phyloP scores from a whole-genome alignment of 2,113 vertebrate species.

The Heterotis niloticus region DNA sequence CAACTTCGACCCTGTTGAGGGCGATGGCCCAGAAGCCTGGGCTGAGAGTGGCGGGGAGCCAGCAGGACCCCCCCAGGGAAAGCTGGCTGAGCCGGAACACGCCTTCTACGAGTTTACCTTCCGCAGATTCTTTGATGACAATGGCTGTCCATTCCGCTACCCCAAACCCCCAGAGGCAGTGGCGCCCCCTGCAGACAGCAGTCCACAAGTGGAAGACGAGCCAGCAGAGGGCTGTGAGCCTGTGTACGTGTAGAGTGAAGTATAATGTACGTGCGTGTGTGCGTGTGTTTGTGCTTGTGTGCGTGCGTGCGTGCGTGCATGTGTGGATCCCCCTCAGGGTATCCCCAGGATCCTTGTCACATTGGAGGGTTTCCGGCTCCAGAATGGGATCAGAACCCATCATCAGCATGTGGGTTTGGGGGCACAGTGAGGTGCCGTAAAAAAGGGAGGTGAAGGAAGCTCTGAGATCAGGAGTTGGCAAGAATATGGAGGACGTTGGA shows the following conservation, averaged over 20 bases:
- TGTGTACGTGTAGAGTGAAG: slow-evolving; percentile 86
- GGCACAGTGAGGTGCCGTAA: neutral
- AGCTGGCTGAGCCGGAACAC: slow-evolving; percentile 80
- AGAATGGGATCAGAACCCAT: neutral
- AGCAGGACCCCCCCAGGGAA: slow-evolving; percentile 73
- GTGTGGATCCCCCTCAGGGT: slow-evolving; percentile 2
- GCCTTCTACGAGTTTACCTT: slow-evolving; percentile 98
- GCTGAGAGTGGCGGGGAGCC: slow-evolving; percentile 82
- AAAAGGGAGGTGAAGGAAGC: neutral
- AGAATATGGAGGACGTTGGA: neutral
- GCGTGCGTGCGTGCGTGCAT: slow-evolving; percentile 27
- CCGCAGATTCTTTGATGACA: slow-evolving; percentile 95
- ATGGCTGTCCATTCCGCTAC: slow-evolving; percentile 90
- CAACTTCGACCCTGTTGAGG: slow-evolving; percentile 97
- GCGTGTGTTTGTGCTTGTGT: slow-evolving; percentile 29
- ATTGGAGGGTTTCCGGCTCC: neutral
- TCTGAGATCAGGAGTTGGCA: neutral
- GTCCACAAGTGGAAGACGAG: slow-evolving; percentile 53
- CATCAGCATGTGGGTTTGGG: neutral
- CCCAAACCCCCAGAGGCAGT: slow-evolving; percentile 79
- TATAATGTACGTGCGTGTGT: slow-evolving; percentile 27
- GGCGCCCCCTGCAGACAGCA: slow-evolving; percentile 22
- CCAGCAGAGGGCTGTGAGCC: slow-evolving; percentile 84
- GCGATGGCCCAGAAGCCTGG: slow-evolving; percentile 81
- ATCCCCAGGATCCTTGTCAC: neutral